Conservation (phyloP, 2,888 invertebrate genomes). For the Caenorhabditis sp. region DNA sequence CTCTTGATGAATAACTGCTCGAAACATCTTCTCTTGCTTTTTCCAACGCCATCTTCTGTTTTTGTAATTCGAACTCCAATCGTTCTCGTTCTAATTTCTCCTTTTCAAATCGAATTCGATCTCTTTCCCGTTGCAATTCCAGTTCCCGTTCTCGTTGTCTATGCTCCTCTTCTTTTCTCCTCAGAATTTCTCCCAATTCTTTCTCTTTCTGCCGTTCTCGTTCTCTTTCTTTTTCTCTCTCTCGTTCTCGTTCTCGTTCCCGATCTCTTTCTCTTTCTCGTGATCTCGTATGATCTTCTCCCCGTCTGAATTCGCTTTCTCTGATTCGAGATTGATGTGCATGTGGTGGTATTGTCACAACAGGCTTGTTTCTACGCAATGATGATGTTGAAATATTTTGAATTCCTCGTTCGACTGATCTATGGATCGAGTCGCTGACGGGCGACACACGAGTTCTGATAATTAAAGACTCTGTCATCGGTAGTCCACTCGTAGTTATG, state of each 20-base stretch:
- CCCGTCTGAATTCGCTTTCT: background rate
- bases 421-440: constrained; percentile 6
- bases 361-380: constrained; percentile 17
- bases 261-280: constrained; percentile 1
- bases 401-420: constrained; percentile 25
- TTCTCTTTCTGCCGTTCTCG: background rate
- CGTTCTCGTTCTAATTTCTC: constrained; percentile 88
- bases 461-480: constrained; percentile 21
- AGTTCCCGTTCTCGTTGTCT: constrained; percentile 86
- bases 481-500: background rate
- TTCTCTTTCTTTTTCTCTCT: constrained; percentile 75
- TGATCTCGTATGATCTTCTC: background rate
- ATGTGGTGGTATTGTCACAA: background rate
- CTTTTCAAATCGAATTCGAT: constrained; percentile 77
- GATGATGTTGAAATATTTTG: constrained; percentile 32
- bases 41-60: constrained; percentile 27
- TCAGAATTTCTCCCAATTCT: constrained; percentile 72
- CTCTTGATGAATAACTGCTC: background rate
- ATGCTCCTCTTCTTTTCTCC: constrained; percentile 78
- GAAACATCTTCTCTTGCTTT: background rate
- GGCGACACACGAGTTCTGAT: constrained; percentile 26
- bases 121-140: constrained; percentile 71
- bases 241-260: constrained; percentile 50
- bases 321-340: background rate
- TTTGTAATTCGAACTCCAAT: constrained; percentile 81